These are phyloP conservation scores for Conger conger DNA, from an alignment of 2,113 vertebrate species.

Conservation along the genomic window DNA sequence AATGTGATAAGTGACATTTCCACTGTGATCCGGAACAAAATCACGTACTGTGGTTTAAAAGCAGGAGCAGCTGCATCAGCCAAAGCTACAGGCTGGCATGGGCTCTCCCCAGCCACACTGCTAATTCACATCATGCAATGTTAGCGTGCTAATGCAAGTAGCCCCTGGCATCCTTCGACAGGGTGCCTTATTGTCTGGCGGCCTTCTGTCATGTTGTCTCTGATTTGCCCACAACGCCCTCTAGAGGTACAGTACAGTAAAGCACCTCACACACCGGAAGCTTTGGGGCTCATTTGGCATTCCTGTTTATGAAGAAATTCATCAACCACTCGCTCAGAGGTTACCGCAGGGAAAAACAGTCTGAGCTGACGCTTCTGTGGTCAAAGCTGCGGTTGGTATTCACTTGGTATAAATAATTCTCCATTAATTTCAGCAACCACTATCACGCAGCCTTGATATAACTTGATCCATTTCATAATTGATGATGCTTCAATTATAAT, in stretches of 20 bases:
- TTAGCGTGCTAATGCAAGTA: neutral
- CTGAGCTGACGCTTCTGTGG: neutral
- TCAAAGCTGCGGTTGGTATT: neutral
- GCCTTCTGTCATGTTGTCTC: conserved; percentile 14
- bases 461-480: neutral
- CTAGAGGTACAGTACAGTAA: conserved; percentile 27
- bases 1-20: neutral
- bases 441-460: neutral
- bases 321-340: neutral
- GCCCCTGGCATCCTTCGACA: neutral
- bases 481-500: neutral
- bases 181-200: neutral
- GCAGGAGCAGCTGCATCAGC: neutral
- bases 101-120: neutral
- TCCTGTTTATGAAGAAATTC: neutral
- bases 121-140: conserved; percentile 8
- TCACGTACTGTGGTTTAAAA: neutral
- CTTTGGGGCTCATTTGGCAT: neutral
- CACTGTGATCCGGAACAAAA: neutral
- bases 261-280: neutral
- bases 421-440: neutral
- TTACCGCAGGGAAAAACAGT: neutral
- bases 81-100: neutral
- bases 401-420: neutral
- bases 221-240: conserved; percentile 33